Evolutionary conservation across 2,888 invertebrate species (phyloP).

Genomic region (Cataglyphis rosenhaueri): DNA sequence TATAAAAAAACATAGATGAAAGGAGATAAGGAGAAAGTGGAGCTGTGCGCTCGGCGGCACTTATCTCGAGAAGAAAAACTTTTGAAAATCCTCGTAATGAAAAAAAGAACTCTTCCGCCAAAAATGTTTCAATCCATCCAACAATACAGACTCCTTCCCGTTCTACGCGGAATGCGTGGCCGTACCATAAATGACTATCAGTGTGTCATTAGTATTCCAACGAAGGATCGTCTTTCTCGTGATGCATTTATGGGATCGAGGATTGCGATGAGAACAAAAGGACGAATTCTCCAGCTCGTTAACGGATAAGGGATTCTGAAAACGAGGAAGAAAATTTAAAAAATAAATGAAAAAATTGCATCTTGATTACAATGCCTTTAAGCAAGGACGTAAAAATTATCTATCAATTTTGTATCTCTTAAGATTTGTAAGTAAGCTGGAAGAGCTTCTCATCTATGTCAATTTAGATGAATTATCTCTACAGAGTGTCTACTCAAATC

Average conservation of each 20-base stretch:
- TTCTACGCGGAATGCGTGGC: conserved; percentile 20
- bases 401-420: not conserved
- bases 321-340: conserved; percentile 23
- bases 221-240: conserved; percentile 22
- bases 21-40: not conserved
- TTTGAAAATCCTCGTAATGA: not conserved
- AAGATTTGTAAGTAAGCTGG: not conserved
- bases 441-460: not conserved
- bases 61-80: not conserved
- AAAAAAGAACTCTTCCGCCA: not conserved
- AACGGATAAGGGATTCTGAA: conserved; percentile 9
- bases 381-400: not conserved
- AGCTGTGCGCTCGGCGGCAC: not conserved
- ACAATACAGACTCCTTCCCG: conserved; percentile 12
- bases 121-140: not conserved
- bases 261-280: conserved; percentile 9
- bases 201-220: conserved; percentile 44
- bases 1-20: not conserved
- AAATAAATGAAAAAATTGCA: not conserved
- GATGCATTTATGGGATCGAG: conserved; percentile 49
- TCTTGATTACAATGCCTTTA: not conserved
- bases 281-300: conserved; percentile 13
- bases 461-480: not conserved
- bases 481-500: no score
- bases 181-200: conserved; percentile 34